phyloP scores from a whole-genome alignment of 2,888 invertebrate species.

The Isotomurus palustris region DNA sequence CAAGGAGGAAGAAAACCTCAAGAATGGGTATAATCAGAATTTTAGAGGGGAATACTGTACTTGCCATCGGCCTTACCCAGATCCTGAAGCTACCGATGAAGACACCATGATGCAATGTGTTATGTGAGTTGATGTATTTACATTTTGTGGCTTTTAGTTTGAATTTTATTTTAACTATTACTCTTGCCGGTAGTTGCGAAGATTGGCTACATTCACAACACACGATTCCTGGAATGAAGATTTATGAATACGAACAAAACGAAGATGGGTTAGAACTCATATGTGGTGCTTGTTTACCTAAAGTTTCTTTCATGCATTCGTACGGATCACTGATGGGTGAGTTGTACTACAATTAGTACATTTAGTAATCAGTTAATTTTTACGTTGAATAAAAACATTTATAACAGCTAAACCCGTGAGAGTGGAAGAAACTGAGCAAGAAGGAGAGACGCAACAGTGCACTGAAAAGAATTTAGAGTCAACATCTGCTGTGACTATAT shows the following conservation, averaged over 20 bases:
- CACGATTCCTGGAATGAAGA: constrained; percentile 11
- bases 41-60: constrained; percentile 87
- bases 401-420: too few relatives aligned
- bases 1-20: constrained; percentile 63
- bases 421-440: too few relatives aligned
- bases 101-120: constrained; percentile 96
- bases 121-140: constrained; percentile 50
- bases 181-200: constrained; percentile 65
- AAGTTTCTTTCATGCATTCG: constrained; percentile 67
- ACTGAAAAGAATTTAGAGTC: not conserved
- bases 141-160: not conserved
- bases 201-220: constrained; percentile 86
- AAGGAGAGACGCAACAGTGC: not conserved
- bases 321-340: constrained; percentile 55
- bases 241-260: constrained; percentile 47
- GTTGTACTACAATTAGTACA: too few relatives aligned
- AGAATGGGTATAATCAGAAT: constrained; percentile 86
- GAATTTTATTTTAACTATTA: not conserved
- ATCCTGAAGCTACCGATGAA: constrained; percentile 60
- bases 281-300: constrained; percentile 71
- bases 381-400: too few relatives aligned
- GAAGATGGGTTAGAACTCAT: constrained; percentile 78
- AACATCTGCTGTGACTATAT: not conserved
- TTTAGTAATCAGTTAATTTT: too few relatives aligned
- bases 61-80: constrained; percentile 90